Base-by-base conservation (phyloP, 2,113 vertebrate species). In the Corydoras maculifer region DNA sequence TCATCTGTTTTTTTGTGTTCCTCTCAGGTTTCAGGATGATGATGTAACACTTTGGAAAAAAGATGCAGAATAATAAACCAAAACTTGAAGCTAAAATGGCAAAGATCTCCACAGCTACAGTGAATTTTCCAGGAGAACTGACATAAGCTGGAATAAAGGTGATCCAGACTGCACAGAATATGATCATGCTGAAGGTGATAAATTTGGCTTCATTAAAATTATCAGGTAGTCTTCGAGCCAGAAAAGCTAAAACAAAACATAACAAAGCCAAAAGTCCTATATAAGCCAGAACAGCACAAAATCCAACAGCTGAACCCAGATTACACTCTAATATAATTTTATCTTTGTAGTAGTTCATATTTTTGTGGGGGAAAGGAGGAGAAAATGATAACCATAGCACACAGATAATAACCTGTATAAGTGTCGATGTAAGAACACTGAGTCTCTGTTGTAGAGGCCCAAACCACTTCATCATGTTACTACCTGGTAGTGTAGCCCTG, bases 31-130 rank as follows among this genome's bases (percentile, higher is more conserved):
- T 43, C 35, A 43, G 35, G 35, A 43, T 43, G 35, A 43, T 43
- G 35, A 43, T 43, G 35, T 43, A 43, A 43, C 35, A 43, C 35
- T 43, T 43, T 43, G 35, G 35, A 8, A 43, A 8, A 43, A 43
- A 43, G 35, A 43, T 43, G 35, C 35, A 43, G 7, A 43, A 43
- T 8, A 43, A 43, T 8, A 43, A 43, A 43, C 35, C 35, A 43
- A 43, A 43, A 8, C 35, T 43, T 43, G 35, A 43, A 43, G 35
- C 35, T 30, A 79, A 13, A 10, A 79, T 79, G 10, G 86, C 83
- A 81, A 87, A 88, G 30, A 84, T 86, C 35, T 88, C 86, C 2
- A 88, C 86, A 64, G 83, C 86, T n/a, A 88, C 87, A 10, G 87
- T 83, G 4, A 85, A 87, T 65, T 86, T 88, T 3, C 87, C 85